A percentile compares a stretch with the other conserved stretches of the same genome.
Evolutionary conservation across 1,140 invertebrate species (phyloP).

Genomic region (Tyrophagus putrescentiae): DNA sequence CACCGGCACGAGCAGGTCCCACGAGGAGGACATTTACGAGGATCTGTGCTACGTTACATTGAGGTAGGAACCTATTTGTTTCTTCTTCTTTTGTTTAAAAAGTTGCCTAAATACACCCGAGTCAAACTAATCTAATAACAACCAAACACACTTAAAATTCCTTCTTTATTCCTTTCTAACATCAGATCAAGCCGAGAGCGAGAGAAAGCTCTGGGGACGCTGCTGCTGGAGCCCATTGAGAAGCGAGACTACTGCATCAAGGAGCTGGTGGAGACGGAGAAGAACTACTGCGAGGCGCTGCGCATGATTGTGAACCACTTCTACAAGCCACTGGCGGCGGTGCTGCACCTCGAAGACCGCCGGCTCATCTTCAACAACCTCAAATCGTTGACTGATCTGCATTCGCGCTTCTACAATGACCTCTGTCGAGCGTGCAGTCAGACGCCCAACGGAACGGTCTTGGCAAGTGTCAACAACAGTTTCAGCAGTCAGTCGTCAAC

Average conservation of each 20-base stretch:
- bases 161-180: neutral
- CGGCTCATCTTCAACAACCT: conserved; percentile 73
- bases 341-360: conserved; percentile 55
- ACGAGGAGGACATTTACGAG: conserved; percentile 68
- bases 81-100: conserved; percentile 22
- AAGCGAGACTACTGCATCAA: conserved; percentile 89
- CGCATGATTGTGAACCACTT: conserved; percentile 57
- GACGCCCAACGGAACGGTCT: too few relatives aligned
- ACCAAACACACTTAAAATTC: neutral
- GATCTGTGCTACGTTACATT: conserved; percentile 71
- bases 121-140: neutral
- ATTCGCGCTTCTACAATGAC: conserved; percentile 63
- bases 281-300: conserved; percentile 87
- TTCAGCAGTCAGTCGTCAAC: too few relatives aligned
- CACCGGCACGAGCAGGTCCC: conserved; percentile 35
- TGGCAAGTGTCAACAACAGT: conserved; percentile 29
- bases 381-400: conserved; percentile 69
- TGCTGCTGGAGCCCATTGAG: conserved; percentile 37
- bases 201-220: neutral
- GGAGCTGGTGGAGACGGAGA: conserved; percentile 89
- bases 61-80: conserved; percentile 26
- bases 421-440: conserved; percentile 48
- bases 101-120: neutral
- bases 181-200: neutral
- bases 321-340: conserved; percentile 41